Percentiles rank a stretch among this genome's conserved stretches.
phyloP scores from a whole-genome alignment of 2,113 vertebrate genomes.

The Tetraodon nigroviridis region DNA sequence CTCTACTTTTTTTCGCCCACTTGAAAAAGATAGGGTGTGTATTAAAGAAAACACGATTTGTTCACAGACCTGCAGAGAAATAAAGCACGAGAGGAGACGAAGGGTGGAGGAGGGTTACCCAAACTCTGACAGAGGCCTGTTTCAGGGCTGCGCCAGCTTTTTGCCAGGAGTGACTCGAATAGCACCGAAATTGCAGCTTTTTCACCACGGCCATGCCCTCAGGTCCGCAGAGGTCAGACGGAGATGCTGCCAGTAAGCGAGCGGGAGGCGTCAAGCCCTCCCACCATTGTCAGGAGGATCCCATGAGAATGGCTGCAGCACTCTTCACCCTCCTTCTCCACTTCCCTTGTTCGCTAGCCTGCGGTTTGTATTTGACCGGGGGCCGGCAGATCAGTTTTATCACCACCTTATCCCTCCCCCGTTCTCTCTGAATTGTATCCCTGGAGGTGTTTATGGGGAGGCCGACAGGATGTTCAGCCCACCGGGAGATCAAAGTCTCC shows the following conservation, averaged over 20 bases:
- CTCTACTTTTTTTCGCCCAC: neutral
- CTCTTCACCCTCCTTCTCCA: conserved; percentile 26
- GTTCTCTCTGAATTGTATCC: conserved; percentile 63
- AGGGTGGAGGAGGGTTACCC: neutral
- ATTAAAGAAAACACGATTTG: conserved; percentile 15
- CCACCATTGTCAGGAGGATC: conserved; percentile 61
- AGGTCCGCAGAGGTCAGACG: conserved; percentile 42
- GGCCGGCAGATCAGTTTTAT: conserved; percentile 56
- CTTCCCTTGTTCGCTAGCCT: conserved; percentile 46
- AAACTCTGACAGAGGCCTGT: conserved; percentile 30
- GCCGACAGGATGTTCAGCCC: conserved; percentile 76
- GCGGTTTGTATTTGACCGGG: conserved; percentile 51
- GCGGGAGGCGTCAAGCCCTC: conserved; percentile 68
- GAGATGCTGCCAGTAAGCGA: conserved; percentile 49
- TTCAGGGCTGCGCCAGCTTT: conserved; percentile 53
- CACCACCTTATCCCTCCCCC: conserved; percentile 36
- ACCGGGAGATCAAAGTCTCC: conserved; percentile 74
- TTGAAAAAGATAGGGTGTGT: conserved; percentile 39
- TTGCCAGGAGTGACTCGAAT: conserved; percentile 59
- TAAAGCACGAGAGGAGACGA: neutral
- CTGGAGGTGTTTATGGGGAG: conserved; percentile 74
- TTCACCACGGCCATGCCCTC: conserved; percentile 39
- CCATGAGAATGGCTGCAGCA: conserved; percentile 38
- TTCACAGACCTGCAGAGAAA: conserved; percentile 13
- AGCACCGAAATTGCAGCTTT: conserved; percentile 41